Conservation (phyloP, 2,888 invertebrate genomes). For the Diarsia brunnea region DNA sequence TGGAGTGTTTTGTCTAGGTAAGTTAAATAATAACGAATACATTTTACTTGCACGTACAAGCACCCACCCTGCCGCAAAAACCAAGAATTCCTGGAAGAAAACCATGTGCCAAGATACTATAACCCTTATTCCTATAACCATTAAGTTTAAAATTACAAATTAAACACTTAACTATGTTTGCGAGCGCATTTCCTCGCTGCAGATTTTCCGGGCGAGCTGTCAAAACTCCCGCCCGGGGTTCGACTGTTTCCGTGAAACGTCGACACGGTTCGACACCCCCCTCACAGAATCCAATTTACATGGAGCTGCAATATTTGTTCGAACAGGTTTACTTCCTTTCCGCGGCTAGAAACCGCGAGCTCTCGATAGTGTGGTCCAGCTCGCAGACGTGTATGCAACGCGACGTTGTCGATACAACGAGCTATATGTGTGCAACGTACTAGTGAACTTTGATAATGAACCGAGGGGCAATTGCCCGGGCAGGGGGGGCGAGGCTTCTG, state of each 20-base stretch:
- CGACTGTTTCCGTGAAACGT: conserved; percentile 81
- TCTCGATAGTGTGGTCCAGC: conserved; percentile 68
- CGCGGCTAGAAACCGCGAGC: conserved; percentile 69
- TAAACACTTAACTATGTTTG: conserved; percentile 61
- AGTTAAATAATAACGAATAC: conserved; percentile 31
- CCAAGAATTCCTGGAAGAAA: conserved; percentile 50
- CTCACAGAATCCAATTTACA: conserved; percentile 68
- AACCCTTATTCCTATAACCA: conserved; percentile 56
- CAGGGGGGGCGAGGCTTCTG: conserved; percentile 68
- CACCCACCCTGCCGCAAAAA: conserved; percentile 34
- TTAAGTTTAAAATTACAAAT: conserved; percentile 68
- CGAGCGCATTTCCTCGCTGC: conserved; percentile 79
- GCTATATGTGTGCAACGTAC: conserved; percentile 83
- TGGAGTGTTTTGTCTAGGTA: conserved; percentile 4
- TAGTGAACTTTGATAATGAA: conserved; percentile 91
- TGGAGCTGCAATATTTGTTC: conserved; percentile 73
- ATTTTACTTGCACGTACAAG: conserved; percentile 10
- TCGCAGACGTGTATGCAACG: conserved; percentile 71
- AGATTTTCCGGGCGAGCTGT: conserved; percentile 86
- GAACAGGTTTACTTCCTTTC: conserved; percentile 43
- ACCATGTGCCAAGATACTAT: conserved; percentile 11
- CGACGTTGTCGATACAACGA: conserved; percentile 64
- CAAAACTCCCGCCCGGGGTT: conserved; percentile 82
- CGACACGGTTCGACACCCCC: conserved; percentile 80
- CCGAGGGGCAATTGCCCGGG: conserved; percentile 84